Conservation (phyloP, 2,888 invertebrate species). For the Hirtodrosophila alboralis region DNA sequence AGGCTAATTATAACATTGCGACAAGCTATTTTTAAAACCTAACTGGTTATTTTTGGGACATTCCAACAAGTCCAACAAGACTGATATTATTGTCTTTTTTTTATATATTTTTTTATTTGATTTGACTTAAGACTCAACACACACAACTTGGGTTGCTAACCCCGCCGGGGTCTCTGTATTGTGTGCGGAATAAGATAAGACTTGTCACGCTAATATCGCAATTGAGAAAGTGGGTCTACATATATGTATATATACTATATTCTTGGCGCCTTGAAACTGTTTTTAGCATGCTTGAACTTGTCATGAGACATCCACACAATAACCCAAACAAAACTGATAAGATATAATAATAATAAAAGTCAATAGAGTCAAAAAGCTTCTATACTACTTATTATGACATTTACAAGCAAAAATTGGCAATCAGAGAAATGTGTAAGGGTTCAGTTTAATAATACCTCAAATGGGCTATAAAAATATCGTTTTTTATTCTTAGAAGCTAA, state of each 20-base stretch:
- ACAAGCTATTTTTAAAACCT: slow-evolving; percentile 42
- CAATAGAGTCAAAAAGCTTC: slow-evolving; percentile 5
- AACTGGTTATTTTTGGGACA: slow-evolving; percentile 39
- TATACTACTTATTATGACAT: slow-evolving; percentile 33
- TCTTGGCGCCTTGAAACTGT: slow-evolving; percentile 25
- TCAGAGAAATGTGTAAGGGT: no score
- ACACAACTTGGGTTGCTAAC: slow-evolving; percentile 31
- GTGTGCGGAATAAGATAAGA: slow-evolving; percentile 22
- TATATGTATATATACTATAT: background rate
- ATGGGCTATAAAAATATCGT: slow-evolving; percentile 34
- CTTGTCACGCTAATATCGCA: slow-evolving; percentile 19
- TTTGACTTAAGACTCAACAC: no score
- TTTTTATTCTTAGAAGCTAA: slow-evolving; percentile 10
- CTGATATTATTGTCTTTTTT: no score
- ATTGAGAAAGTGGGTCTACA: slow-evolving; percentile 43
- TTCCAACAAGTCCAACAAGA: background rate
- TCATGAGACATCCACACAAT: slow-evolving; percentile 12
- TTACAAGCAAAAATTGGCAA: slow-evolving; percentile 9
- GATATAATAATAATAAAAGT: no score
- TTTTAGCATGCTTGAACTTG: slow-evolving; percentile 36
- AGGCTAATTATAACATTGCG: slow-evolving; percentile 41
- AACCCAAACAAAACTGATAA: slow-evolving; percentile 33
- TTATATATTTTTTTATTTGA: no score
- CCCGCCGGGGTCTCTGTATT: background rate
- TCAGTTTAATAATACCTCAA: no score